These are phyloP conservation scores for Campaea margaritaria DNA, from an alignment of 2,888 invertebrate species.

Conservation along the genomic window DNA sequence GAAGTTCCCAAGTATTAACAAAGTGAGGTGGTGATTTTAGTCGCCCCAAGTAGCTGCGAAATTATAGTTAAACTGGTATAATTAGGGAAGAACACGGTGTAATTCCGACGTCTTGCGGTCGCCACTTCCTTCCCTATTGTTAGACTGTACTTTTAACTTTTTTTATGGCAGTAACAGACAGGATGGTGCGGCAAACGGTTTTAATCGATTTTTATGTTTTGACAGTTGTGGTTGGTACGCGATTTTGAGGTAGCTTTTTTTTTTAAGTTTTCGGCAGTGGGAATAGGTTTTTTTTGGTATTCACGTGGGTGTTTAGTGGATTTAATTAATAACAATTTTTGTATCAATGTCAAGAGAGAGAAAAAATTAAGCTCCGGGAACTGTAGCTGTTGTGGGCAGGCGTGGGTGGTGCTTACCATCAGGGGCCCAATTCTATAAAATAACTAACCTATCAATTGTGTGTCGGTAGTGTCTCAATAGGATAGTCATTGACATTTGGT, in stretches of 20 bases:
- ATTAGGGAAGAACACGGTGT: constrained; percentile 73
- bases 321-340: no score
- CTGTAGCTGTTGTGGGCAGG: no score
- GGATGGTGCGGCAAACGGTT: constrained; percentile 56
- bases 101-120: constrained; percentile 79
- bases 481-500: no score
- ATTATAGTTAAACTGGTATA: constrained; percentile 78
- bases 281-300: constrained; percentile 37
- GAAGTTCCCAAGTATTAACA: constrained; percentile 64
- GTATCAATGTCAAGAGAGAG: no score
- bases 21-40: constrained; percentile 73
- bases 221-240: constrained; percentile 78
- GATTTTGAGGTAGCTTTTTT: constrained; percentile 54
- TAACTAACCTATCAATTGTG: no score
- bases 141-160: constrained; percentile 50
- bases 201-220: constrained; percentile 80
- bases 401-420: no score
- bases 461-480: no score
- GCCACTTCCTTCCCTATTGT: constrained; percentile 81
- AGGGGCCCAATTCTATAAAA: no score
- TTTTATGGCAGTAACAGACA: constrained; percentile 46
- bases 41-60: constrained; percentile 70
- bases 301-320: constrained; percentile 7
- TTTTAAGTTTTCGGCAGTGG: constrained; percentile 28
- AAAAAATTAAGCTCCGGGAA: no score